These are phyloP conservation scores for Trichosurus vulpecula DNA, from an alignment of 2,797 vertebrate genomes.

Conservation along the genomic window DNA sequence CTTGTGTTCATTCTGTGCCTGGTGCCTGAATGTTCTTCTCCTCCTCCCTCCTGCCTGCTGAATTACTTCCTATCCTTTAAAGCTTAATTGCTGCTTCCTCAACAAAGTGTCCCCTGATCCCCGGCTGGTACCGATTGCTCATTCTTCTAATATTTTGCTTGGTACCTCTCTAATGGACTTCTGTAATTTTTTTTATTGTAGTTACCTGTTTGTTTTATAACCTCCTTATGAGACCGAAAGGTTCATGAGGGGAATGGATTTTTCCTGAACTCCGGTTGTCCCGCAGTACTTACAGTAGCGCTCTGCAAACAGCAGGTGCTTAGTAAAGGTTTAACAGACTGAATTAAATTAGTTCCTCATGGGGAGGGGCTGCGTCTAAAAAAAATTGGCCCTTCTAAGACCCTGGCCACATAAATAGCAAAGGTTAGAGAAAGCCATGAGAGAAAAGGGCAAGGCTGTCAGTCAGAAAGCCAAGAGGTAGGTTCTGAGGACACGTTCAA, in stretches of 20 bases:
- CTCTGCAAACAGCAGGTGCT: not conserved
- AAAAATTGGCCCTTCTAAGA: not conserved
- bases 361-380: not conserved
- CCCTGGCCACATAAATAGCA: not conserved
- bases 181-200: not conserved
- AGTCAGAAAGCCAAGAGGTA: constrained; percentile 69
- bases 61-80: not conserved
- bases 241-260: not conserved
- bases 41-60: not conserved
- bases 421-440: constrained; percentile 36
- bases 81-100: not conserved
- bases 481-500: constrained; percentile 11
- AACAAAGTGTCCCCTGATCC: not conserved
- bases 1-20: not conserved
- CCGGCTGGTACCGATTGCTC: not conserved
- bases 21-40: not conserved
- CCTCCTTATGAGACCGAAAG: not conserved
- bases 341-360: not conserved
- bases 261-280: not conserved
- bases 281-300: not conserved
- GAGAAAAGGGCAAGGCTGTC: constrained; percentile 58
- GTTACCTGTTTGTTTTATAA: not conserved
- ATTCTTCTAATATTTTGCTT: not conserved
- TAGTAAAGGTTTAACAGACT: not conserved
- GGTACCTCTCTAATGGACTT: not conserved